Evolutionary conservation across 2,113 vertebrate species (phyloP).

Genomic region (Epinephelus fuscoguttatus): DNA sequence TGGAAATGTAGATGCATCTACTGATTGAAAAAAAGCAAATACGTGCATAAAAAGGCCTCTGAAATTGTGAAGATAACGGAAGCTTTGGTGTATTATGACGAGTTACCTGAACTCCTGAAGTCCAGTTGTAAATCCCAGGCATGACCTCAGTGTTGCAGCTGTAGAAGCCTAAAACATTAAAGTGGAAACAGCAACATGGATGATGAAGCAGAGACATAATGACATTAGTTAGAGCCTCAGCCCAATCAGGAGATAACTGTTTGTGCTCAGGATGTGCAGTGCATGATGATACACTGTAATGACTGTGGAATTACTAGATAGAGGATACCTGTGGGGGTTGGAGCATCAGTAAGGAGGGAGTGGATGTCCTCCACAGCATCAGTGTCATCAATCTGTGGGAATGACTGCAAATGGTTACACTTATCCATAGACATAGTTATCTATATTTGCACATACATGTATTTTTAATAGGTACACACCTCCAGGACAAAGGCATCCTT

Average conservation of each 20-base stretch:
- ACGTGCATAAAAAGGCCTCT: background rate
- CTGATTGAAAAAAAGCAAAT: background rate
- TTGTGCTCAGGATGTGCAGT: background rate
- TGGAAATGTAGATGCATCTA: background rate
- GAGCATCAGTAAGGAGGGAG: constrained; percentile 92
- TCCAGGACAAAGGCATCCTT: constrained; percentile 99
- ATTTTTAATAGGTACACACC: constrained; percentile 77
- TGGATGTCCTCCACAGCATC: constrained; percentile 98
- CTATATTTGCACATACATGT: background rate
- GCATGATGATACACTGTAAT: background rate
- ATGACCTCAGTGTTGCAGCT: constrained; percentile 98
- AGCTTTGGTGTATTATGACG: background rate
- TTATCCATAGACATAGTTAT: background rate
- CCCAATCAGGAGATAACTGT: background rate
- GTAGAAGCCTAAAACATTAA: constrained; percentile 91
- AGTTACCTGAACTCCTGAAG: constrained; percentile 93
- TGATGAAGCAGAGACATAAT: background rate
- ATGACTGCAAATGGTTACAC: background rate
- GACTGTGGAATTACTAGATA: background rate
- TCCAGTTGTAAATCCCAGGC: constrained; percentile 99
- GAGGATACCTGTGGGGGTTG: constrained; percentile 90
- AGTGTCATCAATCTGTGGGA: constrained; percentile 94
- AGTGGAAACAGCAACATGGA: background rate
- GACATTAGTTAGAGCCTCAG: background rate
- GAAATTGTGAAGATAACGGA: background rate